phyloP scores from a whole-genome alignment of 2,797 vertebrate species.

The Neosalanx taihuensis region DNA sequence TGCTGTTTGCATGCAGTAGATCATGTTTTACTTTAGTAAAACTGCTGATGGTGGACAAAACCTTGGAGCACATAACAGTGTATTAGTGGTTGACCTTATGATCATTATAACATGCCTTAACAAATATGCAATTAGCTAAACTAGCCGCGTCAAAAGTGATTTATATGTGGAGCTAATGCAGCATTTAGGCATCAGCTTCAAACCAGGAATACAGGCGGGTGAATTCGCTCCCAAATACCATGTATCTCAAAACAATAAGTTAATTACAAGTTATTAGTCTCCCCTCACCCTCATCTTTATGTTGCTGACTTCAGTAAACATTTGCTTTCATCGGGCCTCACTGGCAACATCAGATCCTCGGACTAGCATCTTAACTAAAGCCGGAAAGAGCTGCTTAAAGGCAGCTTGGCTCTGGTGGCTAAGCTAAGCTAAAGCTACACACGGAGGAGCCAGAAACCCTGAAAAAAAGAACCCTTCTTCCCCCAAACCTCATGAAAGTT shows the following conservation, averaged over 20 bases:
- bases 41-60: too few relatives aligned
- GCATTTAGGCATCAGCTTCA: neutral
- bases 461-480: too few relatives aligned
- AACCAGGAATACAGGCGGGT: neutral
- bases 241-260: neutral
- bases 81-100: too few relatives aligned
- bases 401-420: conserved; percentile 18
- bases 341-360: conserved; percentile 53
- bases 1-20: conserved; percentile 18
- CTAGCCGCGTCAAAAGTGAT: neutral
- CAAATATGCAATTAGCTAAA: neutral
- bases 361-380: conserved; percentile 47
- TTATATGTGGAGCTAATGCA: neutral
- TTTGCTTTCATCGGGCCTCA: conserved; percentile 57
- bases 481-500: conserved; percentile 30
- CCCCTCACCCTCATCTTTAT: conserved; percentile 4
- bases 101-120: neutral
- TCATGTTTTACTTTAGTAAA: neutral
- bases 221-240: neutral
- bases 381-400: conserved; percentile 37
- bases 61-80: too few relatives aligned
- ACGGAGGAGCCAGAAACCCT: too few relatives aligned
- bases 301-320: conserved; percentile 45
- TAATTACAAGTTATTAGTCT: neutral
- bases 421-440: neutral